These are phyloP conservation scores for Sialis fuliginosa DNA, from an alignment of 2,888 invertebrate species.

Conservation along the genomic window DNA sequence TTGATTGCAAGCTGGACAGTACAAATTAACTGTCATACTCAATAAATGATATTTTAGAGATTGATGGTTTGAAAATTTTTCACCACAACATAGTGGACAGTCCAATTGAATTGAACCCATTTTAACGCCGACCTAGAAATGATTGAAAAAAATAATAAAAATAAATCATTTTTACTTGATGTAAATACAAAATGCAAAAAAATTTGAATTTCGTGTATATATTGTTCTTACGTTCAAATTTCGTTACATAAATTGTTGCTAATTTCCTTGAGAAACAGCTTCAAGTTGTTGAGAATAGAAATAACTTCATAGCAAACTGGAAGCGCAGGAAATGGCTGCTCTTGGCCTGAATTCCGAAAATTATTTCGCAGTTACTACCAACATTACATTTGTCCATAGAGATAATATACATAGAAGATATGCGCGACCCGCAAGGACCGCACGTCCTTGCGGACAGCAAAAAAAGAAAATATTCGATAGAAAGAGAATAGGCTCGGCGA, in stretches of 20 bases:
- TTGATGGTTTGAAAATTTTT: constrained; percentile 36
- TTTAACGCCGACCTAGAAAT: constrained; percentile 10
- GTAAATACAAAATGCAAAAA: not conserved
- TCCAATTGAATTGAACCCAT: constrained; percentile 33
- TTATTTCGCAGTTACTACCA: too few species aligned
- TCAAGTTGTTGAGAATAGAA: constrained; percentile 12
- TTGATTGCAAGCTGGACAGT: constrained; percentile 38
- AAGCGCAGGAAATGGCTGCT: too few species aligned
- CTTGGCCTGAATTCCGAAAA: too few species aligned
- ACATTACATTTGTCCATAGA: too few species aligned
- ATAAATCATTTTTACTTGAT: constrained; percentile 2
- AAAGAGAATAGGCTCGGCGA: too few species aligned
- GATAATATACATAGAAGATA: too few species aligned
- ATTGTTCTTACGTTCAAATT: constrained; percentile 9
- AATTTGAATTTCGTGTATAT: constrained; percentile 5
- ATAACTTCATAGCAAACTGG: constrained; percentile 20
- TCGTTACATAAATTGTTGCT: constrained; percentile 13
- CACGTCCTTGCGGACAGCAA: too few species aligned
- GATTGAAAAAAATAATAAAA: constrained; percentile 2
- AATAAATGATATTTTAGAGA: constrained; percentile 31
- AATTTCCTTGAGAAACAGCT: constrained; percentile 14
- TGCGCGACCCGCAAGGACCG: too few species aligned
- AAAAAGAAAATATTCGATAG: too few species aligned
- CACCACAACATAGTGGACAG: constrained; percentile 48
- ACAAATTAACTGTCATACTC: constrained; percentile 36